These are phyloP conservation scores for Scatophagus argus DNA, from an alignment of 2,113 vertebrate species.

Conservation along the genomic window DNA sequence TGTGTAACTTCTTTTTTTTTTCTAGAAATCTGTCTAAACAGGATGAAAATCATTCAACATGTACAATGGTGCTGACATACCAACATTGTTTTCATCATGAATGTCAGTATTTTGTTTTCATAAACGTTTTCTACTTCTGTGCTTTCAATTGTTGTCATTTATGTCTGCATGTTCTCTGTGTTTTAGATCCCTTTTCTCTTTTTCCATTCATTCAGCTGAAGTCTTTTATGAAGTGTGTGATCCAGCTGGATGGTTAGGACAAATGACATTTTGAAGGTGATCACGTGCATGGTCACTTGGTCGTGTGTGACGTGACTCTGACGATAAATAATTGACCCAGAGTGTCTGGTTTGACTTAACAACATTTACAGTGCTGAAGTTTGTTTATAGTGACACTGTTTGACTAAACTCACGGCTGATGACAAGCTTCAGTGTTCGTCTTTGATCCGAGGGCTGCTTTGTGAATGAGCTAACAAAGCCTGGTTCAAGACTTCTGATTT, in stretches of 20 bases:
- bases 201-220: constrained; percentile 81
- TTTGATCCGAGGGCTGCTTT: not conserved
- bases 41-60: not conserved
- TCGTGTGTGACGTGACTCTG: constrained; percentile 34
- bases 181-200: constrained; percentile 69
- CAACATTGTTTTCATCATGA: constrained; percentile 20
- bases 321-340: constrained; percentile 15
- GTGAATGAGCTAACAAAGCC: constrained; percentile 31
- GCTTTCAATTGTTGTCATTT: constrained; percentile 27
- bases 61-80: constrained; percentile 25
- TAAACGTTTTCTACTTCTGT: constrained; percentile 54
- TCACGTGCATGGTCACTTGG: constrained; percentile 79
- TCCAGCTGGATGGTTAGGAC: constrained; percentile 88
- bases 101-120: constrained; percentile 59
- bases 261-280: constrained; percentile 90
- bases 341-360: constrained; percentile 16
- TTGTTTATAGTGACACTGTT: constrained; percentile 1
- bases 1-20: constrained; percentile 15
- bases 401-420: constrained; percentile 37
- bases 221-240: constrained; percentile 87
- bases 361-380: constrained; percentile 7
- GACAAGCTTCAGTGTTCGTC: constrained; percentile 8
- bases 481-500: constrained; percentile 1
- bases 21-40: constrained; percentile 9
- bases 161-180: constrained; percentile 26